Evolutionary conservation across 2,113 vertebrate genomes (phyloP).

Genomic region (Muntiacus muntjak): DNA sequence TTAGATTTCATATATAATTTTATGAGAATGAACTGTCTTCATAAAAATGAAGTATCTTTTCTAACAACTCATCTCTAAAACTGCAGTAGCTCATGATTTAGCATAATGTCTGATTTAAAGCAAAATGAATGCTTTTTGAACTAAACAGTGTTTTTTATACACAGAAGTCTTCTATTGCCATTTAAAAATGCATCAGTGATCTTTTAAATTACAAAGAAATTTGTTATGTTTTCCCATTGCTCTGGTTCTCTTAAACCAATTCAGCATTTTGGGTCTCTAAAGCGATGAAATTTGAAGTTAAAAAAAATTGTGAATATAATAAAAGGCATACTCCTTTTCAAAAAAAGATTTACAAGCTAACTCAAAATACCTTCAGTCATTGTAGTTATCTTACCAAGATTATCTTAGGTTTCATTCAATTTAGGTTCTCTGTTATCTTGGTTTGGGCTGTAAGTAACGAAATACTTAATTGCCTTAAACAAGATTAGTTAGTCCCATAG

Average conservation of each 20-base stretch:
- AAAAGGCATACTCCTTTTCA: neutral
- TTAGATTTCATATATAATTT: neutral
- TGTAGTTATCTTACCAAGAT: neutral
- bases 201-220: neutral
- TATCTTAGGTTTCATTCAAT: neutral
- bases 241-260: neutral
- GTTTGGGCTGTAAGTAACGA: neutral
- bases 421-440: neutral
- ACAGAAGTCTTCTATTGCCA: neutral
- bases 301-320: neutral
- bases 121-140: neutral
- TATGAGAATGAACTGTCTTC: neutral
- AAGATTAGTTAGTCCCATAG: neutral
- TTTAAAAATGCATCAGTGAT: neutral
- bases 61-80: neutral
- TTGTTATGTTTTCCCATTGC: neutral
- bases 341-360: neutral
- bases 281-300: neutral
- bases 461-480: neutral
- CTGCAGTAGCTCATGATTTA: neutral
- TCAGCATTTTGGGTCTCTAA: neutral
- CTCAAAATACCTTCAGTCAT: neutral
- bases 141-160: neutral
- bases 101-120: neutral
- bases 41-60: conserved; percentile 8